These are phyloP conservation scores for Polypedilum pembai DNA, from an alignment of 1,140 invertebrate species.

Conservation along the genomic window DNA sequence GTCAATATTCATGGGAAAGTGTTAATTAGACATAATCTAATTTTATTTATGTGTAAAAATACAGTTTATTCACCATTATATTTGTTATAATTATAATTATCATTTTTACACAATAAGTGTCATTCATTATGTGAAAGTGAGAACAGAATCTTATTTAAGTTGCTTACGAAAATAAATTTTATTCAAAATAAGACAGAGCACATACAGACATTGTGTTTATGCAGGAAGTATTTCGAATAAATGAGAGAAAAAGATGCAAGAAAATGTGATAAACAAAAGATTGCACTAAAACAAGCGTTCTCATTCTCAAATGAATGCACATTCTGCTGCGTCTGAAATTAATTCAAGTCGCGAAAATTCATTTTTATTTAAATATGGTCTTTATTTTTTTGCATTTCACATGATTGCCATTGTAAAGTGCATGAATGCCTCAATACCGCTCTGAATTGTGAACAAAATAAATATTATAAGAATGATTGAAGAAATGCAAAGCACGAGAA, in stretches of 20 bases:
- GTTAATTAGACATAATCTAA: too few relatives aligned
- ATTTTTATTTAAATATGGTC: background rate
- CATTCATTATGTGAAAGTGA: too few relatives aligned
- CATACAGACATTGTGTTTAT: background rate
- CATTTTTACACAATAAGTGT: too few relatives aligned
- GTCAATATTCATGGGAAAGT: too few relatives aligned
- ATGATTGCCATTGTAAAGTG: too few relatives aligned
- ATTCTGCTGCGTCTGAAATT: background rate
- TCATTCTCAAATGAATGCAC: background rate
- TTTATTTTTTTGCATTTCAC: too few relatives aligned
- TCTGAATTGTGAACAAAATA: background rate
- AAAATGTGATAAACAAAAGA: conserved; percentile 13
- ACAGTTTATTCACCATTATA: too few relatives aligned
- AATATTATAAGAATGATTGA: conserved; percentile 8
- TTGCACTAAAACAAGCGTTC: background rate
- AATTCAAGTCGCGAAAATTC: background rate
- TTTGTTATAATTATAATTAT: too few relatives aligned
- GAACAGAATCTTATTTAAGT: too few relatives aligned
- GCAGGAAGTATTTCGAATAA: background rate
- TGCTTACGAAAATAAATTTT: too few relatives aligned
- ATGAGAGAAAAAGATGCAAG: background rate
- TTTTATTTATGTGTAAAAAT: too few relatives aligned
- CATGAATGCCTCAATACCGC: background rate
- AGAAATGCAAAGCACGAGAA: background rate
- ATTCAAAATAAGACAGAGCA: too few relatives aligned